These are phyloP conservation scores for Grapholita molesta DNA, from an alignment of 1,140 invertebrate genomes.

Conservation along the genomic window DNA sequence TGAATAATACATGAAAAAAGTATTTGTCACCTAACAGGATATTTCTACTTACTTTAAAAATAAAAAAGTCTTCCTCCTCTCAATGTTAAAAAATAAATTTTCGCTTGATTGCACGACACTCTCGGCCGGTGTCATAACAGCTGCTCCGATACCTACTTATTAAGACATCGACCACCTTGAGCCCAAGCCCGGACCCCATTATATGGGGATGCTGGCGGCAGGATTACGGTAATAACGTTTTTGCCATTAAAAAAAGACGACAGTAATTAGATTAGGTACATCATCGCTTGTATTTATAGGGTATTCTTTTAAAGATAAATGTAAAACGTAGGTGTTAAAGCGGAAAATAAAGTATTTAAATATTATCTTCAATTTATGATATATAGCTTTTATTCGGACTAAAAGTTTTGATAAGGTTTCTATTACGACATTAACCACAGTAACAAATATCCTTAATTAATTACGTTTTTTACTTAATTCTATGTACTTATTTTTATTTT, in stretches of 20 bases:
- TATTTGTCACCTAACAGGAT: no score
- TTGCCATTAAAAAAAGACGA: slow-evolving; percentile 5
- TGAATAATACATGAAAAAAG: no score
- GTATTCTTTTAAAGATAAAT: neutral
- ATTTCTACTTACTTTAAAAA: neutral
- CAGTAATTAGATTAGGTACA: slow-evolving; percentile 20
- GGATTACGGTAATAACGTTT: slow-evolving; percentile 3
- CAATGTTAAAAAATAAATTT: slow-evolving; percentile 48
- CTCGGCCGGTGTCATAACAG: slow-evolving; percentile 72
- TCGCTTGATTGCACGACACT: slow-evolving; percentile 71
- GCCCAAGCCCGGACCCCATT: slow-evolving; percentile 39
- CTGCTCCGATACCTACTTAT: slow-evolving; percentile 74
- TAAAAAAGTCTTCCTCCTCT: slow-evolving; percentile 27
- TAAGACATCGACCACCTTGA: slow-evolving; percentile 64
- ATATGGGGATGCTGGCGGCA: slow-evolving; percentile 26
- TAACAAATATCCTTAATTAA: no score
- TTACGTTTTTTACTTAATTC: no score
- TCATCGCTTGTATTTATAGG: slow-evolving; percentile 33
- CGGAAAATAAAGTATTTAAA: no score
- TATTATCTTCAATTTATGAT: no score
- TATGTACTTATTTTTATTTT: no score
- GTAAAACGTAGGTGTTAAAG: no score
- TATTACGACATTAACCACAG: no score
- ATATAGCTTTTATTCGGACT: no score
- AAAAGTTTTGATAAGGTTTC: no score